Evolutionary conservation across 2,888 invertebrate genomes (phyloP), one percentile per base, ranked within the genome.

Genomic region (Aproaerema taeniolella): DNA sequence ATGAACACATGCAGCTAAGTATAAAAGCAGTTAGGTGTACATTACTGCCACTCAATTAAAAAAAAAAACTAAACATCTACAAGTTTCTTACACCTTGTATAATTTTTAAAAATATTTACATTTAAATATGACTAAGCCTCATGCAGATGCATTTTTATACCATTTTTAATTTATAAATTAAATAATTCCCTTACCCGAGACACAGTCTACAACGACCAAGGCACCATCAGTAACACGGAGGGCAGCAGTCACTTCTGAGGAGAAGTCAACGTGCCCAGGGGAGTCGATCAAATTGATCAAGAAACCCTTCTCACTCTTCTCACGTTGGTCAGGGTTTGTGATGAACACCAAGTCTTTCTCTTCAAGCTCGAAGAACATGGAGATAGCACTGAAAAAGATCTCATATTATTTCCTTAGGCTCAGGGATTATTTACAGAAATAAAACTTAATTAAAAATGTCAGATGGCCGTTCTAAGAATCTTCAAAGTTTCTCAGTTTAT

Each of bases 201-300:
- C 99, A 87, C 99, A 99, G 85, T 99, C 99, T 5, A 99, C 99
- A 36, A 99, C 99, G 39, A 99, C 99, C 46, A 99, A 92, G 63
- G 99, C 99, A 77, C 99, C 99, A 86, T 99, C 99, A 69, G 99
- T 99, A 35, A 99, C 99, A 90, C 99, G 97, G 53, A 99, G 94
- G 58, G 99, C 99, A 65, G 99, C 99, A 39, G 99, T 99, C 55
- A 99, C 99, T 89, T 99, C 99, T 53, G 97, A 98, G 2, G 99
- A 99, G 90, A 99, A 99, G 88, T 99, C 99, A 71, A 99, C 99
- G 94, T 99, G 99, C 54, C 99, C 99, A 57, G 99, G 99, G 12
- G 99, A 99, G 88, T 99, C 99, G 63, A 99, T 99, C 86, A 99
- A 88, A 86, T 99, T 99, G 89, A 99, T 99, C 86, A 99, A 94